Evolutionary conservation across 2,888 invertebrate species (phyloP).

Genomic region (Scaptomyza polygonia): DNA sequence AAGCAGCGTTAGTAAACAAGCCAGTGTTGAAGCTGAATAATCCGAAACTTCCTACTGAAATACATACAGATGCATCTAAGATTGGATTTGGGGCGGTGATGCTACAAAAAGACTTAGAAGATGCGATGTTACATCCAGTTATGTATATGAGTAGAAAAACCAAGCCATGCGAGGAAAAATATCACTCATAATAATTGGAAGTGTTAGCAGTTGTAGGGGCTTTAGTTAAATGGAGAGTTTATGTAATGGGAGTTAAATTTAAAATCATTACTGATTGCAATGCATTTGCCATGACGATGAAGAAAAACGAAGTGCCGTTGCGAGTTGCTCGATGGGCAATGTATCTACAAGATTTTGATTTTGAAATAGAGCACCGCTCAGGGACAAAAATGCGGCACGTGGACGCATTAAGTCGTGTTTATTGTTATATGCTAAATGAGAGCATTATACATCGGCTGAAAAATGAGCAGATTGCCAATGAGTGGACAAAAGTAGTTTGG

Average conservation of each 20-base stretch:
- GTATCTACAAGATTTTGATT: constrained; percentile 4
- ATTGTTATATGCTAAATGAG: no score
- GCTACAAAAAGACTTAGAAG: no score
- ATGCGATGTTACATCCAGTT: constrained; percentile 9
- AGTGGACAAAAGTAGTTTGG: no score
- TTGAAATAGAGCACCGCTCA: constrained; percentile 8
- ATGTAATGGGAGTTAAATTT: constrained; percentile 1
- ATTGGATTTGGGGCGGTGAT: constrained; percentile 11
- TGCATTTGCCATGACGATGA: no score
- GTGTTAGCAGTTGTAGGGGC: constrained; percentile 4
- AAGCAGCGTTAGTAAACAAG: no score
- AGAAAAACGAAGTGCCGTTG: constrained; percentile 4
- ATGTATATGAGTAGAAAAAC: constrained; percentile 12
- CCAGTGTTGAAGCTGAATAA: constrained; percentile 7
- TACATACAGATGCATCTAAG: constrained; percentile 16
- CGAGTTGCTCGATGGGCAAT: constrained; percentile 13
- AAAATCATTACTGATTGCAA: constrained; percentile 9
- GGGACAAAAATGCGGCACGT: constrained; percentile 11
- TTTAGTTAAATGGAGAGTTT: constrained; percentile 6
- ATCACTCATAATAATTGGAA: constrained; percentile 3
- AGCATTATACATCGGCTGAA: no score
- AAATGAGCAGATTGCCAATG: no score
- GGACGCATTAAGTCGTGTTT: no score
- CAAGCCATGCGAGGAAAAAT: constrained; percentile 3
- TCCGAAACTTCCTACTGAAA: constrained; percentile 1